Evolutionary conservation across 2,797 vertebrate species (phyloP).

Genomic region (Octomys mimax): DNA sequence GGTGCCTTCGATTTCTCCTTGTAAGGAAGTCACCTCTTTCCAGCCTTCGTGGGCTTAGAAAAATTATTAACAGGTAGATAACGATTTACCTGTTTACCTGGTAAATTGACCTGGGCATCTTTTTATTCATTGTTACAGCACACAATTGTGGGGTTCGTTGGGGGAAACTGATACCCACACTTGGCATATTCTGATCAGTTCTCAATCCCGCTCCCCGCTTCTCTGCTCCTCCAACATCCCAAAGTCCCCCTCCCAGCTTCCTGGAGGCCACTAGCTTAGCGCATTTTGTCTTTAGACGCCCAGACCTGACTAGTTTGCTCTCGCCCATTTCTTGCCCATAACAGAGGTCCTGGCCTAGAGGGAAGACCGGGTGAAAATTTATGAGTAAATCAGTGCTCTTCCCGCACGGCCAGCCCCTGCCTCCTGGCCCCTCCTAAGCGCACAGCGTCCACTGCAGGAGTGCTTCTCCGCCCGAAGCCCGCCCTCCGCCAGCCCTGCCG

Average conservation of each 20-base stretch:
- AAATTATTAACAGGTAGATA: neutral
- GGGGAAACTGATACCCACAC: neutral
- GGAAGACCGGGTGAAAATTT: neutral
- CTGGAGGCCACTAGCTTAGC: neutral
- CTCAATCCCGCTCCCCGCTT: neutral
- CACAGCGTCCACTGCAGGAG: neutral
- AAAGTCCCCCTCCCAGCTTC: neutral
- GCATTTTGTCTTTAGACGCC: neutral
- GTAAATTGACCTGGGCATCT: neutral
- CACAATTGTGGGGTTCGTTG: neutral
- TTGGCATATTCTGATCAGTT: neutral
- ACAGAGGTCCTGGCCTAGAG: neutral
- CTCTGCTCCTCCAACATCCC: neutral
- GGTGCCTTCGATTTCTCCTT: neutral
- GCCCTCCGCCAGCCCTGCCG: neutral
- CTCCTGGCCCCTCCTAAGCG: neutral
- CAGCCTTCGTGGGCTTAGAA: neutral
- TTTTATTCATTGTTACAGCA: neutral
- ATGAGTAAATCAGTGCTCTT: neutral
- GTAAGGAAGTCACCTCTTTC: neutral
- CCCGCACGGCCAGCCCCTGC: neutral
- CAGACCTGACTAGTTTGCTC: neutral
- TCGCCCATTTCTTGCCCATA: neutral
- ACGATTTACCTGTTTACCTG: too few relatives aligned
- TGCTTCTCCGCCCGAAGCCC: neutral